phyloP scores from a whole-genome alignment of 2,113 vertebrate species.

The Gallinago jamesoni region DNA sequence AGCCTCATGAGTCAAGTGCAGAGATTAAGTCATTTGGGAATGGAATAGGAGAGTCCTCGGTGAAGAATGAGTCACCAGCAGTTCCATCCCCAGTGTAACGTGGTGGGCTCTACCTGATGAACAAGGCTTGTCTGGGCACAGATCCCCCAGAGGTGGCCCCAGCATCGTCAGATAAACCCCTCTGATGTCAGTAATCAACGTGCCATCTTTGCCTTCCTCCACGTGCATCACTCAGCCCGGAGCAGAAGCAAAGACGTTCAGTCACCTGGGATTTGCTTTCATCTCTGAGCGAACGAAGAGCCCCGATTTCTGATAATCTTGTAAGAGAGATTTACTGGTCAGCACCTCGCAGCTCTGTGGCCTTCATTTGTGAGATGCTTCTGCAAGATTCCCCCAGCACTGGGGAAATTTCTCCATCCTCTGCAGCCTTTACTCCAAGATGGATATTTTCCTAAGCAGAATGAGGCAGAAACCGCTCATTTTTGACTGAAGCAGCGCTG shows the following conservation, averaged over 20 bases:
- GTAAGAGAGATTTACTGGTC: neutral
- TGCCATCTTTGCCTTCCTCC: neutral
- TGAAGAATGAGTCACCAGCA: neutral
- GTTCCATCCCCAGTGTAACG: neutral
- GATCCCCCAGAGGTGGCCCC: neutral
- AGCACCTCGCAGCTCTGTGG: accelerated
- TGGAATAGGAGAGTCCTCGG: neutral
- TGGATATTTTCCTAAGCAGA: neutral
- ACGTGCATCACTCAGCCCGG: neutral
- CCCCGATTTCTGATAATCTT: neutral
- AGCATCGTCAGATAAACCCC: neutral
- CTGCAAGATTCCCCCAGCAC: neutral
- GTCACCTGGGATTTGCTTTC: neutral
- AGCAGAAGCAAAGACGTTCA: neutral
- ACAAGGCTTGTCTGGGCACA: neutral
- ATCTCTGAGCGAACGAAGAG: neutral
- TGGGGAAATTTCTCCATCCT: neutral
- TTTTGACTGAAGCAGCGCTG: neutral
- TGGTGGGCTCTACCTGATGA: neutral
- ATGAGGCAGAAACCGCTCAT: neutral
- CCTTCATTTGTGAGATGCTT: neutral
- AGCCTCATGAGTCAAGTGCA: neutral
- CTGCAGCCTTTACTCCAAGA: neutral
- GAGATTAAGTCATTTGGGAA: neutral
- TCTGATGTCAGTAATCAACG: neutral